These are phyloP conservation scores for Drosophila mayaguana DNA, from an alignment of 2,888 invertebrate species.

Conservation along the genomic window DNA sequence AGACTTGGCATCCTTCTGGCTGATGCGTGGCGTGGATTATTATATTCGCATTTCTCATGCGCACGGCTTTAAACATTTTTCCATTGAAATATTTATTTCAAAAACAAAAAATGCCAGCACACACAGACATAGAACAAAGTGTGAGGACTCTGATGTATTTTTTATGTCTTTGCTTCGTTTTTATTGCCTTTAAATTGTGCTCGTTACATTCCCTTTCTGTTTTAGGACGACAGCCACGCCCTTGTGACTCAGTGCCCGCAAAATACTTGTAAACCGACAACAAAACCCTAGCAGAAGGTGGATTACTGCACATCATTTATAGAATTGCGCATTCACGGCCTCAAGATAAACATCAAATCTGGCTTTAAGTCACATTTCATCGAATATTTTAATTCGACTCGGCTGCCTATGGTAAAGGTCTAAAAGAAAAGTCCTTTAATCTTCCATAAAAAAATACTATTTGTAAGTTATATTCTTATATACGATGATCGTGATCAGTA, in stretches of 20 bases:
- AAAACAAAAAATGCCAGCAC: conserved; percentile 34
- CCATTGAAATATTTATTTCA: conserved; percentile 60
- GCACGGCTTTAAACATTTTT: conserved; percentile 55
- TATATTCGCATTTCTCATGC: conserved; percentile 76
- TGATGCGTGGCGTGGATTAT: conserved; percentile 64
- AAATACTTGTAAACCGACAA: conserved; percentile 30
- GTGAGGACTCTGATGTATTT: conserved; percentile 71
- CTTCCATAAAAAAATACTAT: too few species aligned
- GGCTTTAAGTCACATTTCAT: conserved; percentile 10
- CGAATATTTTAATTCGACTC: conserved; percentile 8
- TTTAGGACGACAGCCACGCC: conserved; percentile 5
- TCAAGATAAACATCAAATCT: conserved; percentile 20
- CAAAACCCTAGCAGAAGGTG: conserved; percentile 31
- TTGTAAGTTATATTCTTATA: too few species aligned
- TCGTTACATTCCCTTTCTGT: conserved; percentile 57
- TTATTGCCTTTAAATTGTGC: conserved; percentile 76
- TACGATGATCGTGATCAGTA: too few species aligned
- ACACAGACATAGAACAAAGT: conserved; percentile 8
- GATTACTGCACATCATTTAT: conserved; percentile 39
- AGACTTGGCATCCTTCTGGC: conserved; percentile 22
- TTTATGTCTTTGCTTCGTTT: conserved; percentile 68
- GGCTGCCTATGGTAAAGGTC: not conserved
- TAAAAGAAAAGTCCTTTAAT: not conserved
- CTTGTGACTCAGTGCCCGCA: conserved; percentile 2
- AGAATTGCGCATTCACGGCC: conserved; percentile 10